These are phyloP conservation scores for Pseudachorutes palmiensis DNA, from an alignment of 1,140 invertebrate species.

Conservation along the genomic window DNA sequence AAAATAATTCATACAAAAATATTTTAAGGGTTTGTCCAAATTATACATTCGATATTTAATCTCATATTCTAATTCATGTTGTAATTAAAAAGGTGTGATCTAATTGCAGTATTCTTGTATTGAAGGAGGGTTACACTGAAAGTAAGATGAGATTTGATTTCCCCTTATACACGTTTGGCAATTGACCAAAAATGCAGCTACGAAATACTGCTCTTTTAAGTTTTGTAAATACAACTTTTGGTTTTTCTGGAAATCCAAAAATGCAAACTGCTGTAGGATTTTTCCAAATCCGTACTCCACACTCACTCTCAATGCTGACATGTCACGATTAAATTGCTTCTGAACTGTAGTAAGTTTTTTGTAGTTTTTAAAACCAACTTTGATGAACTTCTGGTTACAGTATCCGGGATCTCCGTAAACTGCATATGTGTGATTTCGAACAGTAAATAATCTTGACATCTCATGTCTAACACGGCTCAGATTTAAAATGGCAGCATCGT, in stretches of 20 bases:
- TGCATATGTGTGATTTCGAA: neutral
- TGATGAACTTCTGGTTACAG: slow-evolving; percentile 21
- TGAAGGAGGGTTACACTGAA: neutral
- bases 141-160: slow-evolving; percentile 13
- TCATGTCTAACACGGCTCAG: neutral
- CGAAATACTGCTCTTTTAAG: slow-evolving; percentile 2
- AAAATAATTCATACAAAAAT: too few relatives aligned
- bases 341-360: neutral
- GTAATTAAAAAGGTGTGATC: slow-evolving; percentile 18
- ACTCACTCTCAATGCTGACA: slow-evolving; percentile 12
- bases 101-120: too few relatives aligned
- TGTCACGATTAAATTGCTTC: slow-evolving; percentile 4
- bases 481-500: slow-evolving; percentile 18
- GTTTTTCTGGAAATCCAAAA: slow-evolving; percentile 23
- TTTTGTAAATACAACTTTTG: slow-evolving; percentile 12
- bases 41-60: too few relatives aligned
- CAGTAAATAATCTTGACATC: slow-evolving; percentile 3
- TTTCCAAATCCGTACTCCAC: slow-evolving; percentile 23
- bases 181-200: slow-evolving; percentile 15
- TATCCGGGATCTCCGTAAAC: slow-evolving; percentile 22
- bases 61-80: neutral
- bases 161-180: slow-evolving; percentile 22
- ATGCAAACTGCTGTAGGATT: slow-evolving; percentile 16
- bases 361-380: slow-evolving; percentile 18
- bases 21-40: too few relatives aligned